Conservation (phyloP, 2,113 vertebrate species). For the Marmota monax region DNA sequence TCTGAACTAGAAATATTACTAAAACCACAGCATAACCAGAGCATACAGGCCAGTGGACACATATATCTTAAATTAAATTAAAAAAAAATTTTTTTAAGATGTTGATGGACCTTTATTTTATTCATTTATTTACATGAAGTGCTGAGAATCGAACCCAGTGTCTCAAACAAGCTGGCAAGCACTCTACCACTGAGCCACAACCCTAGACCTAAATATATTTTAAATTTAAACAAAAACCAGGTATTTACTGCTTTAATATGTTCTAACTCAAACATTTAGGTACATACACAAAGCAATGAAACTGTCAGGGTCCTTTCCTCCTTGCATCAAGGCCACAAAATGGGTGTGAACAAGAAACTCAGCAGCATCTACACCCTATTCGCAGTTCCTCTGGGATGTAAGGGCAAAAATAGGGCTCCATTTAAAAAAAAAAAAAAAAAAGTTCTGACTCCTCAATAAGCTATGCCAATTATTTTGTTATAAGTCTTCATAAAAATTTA, state of each 20-base stretch:
- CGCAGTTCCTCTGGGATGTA: background rate
- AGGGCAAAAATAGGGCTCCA: background rate
- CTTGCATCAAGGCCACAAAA: background rate
- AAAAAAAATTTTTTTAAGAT: no score
- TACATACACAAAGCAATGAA: background rate
- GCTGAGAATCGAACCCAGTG: no score
- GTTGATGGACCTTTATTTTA: no score
- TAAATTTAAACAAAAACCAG: background rate
- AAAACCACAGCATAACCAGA: background rate
- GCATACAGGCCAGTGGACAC: background rate
- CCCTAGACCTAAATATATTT: background rate
- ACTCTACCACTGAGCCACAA: no score
- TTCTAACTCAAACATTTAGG: background rate
- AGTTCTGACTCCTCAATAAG: background rate
- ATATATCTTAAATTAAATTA: background rate
- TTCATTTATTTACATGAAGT: no score
- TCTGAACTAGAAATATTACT: background rate
- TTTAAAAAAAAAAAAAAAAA: background rate
- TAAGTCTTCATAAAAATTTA: constrained; percentile 27
- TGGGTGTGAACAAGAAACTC: background rate
- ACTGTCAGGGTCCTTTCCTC: background rate
- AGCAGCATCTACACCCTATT: background rate
- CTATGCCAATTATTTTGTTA: background rate
- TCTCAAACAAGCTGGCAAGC: no score
- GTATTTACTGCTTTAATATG: background rate